Evolutionary conservation across 2,113 vertebrate species (phyloP).

Genomic region (Alethe diademata): DNA sequence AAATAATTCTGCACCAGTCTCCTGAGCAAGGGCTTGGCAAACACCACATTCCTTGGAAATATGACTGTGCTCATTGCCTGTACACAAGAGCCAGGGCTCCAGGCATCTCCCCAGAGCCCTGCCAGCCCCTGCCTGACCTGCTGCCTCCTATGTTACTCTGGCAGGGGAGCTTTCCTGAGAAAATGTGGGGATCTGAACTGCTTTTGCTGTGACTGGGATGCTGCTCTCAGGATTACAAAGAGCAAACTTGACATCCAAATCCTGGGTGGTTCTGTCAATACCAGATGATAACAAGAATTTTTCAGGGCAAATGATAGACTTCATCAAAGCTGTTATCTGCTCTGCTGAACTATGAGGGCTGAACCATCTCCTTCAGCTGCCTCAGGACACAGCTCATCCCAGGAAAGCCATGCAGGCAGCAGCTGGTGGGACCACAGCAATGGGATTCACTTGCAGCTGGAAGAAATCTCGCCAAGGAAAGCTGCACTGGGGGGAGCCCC

Average conservation of each 20-base stretch:
- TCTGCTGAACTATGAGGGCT: background rate
- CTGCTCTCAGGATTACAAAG: fast-evolving
- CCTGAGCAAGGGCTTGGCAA: background rate
- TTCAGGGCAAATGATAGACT: background rate
- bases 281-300: background rate
- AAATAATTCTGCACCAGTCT: background rate
- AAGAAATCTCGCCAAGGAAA: background rate
- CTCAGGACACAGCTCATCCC: background rate
- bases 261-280: background rate
- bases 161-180: background rate
- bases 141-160: fast-evolving
- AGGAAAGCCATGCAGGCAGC: background rate
- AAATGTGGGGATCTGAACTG: background rate
- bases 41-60: fast-evolving
- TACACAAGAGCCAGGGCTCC: background rate
- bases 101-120: background rate
- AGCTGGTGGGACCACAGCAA: background rate
- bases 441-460: background rate
- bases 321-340: background rate
- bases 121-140: background rate
- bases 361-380: background rate
- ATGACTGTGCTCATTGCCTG: fast-evolving
- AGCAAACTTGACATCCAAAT: background rate
- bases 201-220: background rate
- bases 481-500: background rate